A percentile compares a stretch with the other conserved stretches of the same genome.
phyloP scores from a whole-genome alignment of 2,797 vertebrate species.

The Propithecus deckenii region DNA sequence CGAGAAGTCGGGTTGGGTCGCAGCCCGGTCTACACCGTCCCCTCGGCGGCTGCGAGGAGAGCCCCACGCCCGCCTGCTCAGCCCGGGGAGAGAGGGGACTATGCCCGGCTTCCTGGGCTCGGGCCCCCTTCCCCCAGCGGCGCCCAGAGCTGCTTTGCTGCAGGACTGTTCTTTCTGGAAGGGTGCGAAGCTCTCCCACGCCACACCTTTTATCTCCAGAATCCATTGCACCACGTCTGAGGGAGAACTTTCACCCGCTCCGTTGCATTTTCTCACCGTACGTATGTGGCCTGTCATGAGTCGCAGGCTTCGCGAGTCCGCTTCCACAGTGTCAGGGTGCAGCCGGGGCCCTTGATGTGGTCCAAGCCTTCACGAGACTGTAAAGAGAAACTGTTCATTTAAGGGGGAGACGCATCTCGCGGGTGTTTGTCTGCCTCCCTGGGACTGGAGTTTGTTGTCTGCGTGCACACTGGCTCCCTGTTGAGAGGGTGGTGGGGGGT shows the following conservation, averaged over 20 bases:
- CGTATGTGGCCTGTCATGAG: not conserved
- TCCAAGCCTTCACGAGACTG: not conserved
- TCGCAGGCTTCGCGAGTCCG: not conserved
- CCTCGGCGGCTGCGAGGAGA: not conserved
- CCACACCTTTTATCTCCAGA: not conserved
- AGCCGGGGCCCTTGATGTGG: not conserved
- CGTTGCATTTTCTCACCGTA: not conserved
- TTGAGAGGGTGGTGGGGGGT: not conserved
- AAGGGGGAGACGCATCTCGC: not conserved
- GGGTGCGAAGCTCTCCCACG: not conserved
- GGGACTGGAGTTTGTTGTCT: not conserved
- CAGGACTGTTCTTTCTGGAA: not conserved
- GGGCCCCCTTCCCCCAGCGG: not conserved
- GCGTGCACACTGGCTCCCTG: not conserved
- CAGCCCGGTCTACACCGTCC: not conserved
- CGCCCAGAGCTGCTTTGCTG: not conserved
- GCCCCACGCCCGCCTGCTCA: not conserved
- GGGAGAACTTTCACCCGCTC: not conserved
- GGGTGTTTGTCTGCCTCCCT: not conserved
- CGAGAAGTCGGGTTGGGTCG: not conserved
- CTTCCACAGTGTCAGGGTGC: not conserved
- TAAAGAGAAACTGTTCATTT: constrained; percentile 18
- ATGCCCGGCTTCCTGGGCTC: not conserved
- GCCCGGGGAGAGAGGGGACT: not conserved
- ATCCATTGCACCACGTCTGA: not conserved